Base-by-base conservation (phyloP, 2,888 invertebrate species). In the Drosophila subquinaria region DNA sequence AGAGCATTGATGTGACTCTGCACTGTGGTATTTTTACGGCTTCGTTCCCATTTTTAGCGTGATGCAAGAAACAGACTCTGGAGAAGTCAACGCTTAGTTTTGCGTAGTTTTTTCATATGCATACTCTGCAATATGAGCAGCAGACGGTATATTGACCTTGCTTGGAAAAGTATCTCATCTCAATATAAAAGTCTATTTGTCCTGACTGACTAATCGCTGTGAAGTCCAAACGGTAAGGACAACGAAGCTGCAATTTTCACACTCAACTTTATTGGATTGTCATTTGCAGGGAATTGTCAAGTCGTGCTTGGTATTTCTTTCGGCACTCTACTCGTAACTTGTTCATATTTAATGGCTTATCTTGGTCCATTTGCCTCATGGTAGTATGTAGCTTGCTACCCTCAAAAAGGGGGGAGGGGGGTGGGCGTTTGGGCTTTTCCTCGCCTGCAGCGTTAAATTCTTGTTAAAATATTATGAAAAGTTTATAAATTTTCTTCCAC, bases 401-500 rank as follows among this genome's bases (percentile, higher is more conserved):
- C 36, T 9, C 11, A 4, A 4, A 40, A 17, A 30, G 43, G 15
- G 51, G 42, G 23, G 17, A 23, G 50, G 3, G 17, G 40, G 10
- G 51, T 17, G 50, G 13, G 51, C 50, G 52, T 57, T 64, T 64
- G 48, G 53, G 69, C 65, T 52, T 63, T 68, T 56, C 64, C 69
- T 72, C 45, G 78, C 78, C 78, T 48, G 51, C 62, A 69, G 78
- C 78, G 57, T 71, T 69, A 68, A 78, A 71, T 75, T 78, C 71
- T 75, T 78, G 71, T 66, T 71, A 66, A 78, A 78, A 78, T 78
- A 78, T 75, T 75, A 75, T 78, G 67, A 65, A 71, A 67, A 68
- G 71, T 71, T 69, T 59, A 61, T 40, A 76, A 57, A 71, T 61
- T 48, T 61, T 63, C 38, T 36, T 47, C 65, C 38, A 57, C 56